Conservation (phyloP, 2,888 invertebrate species). For the Phortica magna region DNA sequence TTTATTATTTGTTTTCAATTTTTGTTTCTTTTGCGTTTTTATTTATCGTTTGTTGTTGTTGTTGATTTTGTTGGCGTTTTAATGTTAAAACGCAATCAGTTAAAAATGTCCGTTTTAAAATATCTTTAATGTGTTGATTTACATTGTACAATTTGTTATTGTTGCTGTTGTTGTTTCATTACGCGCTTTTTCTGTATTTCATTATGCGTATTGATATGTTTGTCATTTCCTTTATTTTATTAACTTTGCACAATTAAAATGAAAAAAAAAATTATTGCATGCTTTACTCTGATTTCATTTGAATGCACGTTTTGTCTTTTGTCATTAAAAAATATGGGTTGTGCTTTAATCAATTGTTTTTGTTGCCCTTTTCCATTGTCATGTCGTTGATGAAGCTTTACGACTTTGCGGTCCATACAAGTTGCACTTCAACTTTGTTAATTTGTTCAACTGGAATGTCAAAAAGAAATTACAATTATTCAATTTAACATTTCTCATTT, state of each 20-base stretch:
- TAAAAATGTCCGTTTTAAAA: constrained; percentile 3
- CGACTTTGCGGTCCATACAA: no score
- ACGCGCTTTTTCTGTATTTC: not conserved
- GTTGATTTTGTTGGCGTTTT: constrained; percentile 61
- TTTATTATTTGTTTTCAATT: not conserved
- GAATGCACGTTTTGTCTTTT: constrained; percentile 10
- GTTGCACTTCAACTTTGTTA: no score
- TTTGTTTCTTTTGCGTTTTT: constrained; percentile 51
- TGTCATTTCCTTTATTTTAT: not conserved
- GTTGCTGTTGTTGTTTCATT: not conserved
- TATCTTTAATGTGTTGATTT: constrained; percentile 24
- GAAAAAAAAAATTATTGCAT: not conserved
- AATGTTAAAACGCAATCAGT: constrained; percentile 54
- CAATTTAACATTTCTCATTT: no score
- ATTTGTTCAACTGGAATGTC: no score
- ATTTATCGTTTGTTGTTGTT: constrained; percentile 4
- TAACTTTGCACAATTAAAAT: not conserved
- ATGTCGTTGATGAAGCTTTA: no score
- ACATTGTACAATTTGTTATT: constrained; percentile 37
- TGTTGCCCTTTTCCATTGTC: no score
- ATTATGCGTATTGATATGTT: constrained; percentile 14
- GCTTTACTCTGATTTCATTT: constrained; percentile 25
- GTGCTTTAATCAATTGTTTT: no score
- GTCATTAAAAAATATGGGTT: no score
- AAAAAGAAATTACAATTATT: no score